Evolutionary conservation across 2,113 vertebrate species (phyloP).

Genomic region (Percina caprodes): DNA sequence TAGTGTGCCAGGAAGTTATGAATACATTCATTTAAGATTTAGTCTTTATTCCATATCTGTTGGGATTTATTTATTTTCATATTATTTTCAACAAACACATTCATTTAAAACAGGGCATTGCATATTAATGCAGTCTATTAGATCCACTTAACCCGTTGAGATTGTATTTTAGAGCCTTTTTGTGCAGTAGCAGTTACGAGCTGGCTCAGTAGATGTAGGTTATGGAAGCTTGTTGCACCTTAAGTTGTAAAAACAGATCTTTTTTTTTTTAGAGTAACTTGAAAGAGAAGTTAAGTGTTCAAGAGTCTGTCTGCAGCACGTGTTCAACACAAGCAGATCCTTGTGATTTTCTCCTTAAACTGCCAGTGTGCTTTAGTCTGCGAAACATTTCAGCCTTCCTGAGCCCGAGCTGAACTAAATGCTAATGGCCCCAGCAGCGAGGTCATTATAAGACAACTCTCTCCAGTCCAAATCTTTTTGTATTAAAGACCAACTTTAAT

Average conservation of each 20-base stretch:
- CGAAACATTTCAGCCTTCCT: slow-evolving; percentile 37
- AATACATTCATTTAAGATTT: not conserved
- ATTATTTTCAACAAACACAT: not conserved
- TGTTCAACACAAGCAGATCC: slow-evolving; percentile 23
- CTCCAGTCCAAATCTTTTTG: slow-evolving; percentile 31
- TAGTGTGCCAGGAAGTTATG: not conserved
- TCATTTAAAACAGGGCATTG: not conserved
- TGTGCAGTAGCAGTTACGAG: slow-evolving; percentile 5
- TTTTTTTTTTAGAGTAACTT: slow-evolving; percentile 19
- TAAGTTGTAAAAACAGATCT: slow-evolving; percentile 45
- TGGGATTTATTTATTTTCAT: not conserved
- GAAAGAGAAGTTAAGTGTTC: slow-evolving; percentile 37
- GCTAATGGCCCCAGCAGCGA: slow-evolving; percentile 29
- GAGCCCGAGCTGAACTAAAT: slow-evolving; percentile 36
- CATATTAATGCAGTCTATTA: not conserved
- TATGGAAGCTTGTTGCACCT: slow-evolving; percentile 25
- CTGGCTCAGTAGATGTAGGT: slow-evolving; percentile 22
- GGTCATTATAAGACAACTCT: slow-evolving; percentile 32
- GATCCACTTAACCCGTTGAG: not conserved
- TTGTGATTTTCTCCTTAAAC: slow-evolving; percentile 29
- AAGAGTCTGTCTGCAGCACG: slow-evolving; percentile 23
- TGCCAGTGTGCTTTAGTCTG: slow-evolving; percentile 13
- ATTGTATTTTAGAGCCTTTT: not conserved
- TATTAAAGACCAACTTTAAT: slow-evolving; percentile 43
- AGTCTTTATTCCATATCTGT: not conserved